Percentiles rank a stretch among this genome's conserved stretches.
Evolutionary conservation across 1,140 invertebrate species (phyloP).

Genomic region (Andrena cerasifolii): DNA sequence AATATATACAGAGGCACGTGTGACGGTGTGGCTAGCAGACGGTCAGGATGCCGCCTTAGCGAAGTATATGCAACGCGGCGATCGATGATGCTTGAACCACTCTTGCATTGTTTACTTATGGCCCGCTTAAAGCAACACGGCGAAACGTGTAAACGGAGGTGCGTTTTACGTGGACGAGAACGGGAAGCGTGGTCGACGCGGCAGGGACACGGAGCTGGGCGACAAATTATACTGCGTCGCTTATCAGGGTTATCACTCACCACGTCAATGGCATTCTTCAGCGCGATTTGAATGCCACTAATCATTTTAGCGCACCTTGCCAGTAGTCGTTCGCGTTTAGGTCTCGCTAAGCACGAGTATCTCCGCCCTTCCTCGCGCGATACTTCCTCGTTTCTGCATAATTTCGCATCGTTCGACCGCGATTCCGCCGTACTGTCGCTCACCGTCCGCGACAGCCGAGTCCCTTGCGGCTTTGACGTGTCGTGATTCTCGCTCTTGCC

Average conservation of each 20-base stretch:
- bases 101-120: neutral
- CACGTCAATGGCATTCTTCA: slow-evolving; percentile 83
- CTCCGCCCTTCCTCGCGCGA: neutral
- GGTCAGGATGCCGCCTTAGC: neutral
- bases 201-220: too few relatives aligned
- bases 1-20: slow-evolving; percentile 47
- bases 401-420: slow-evolving; percentile 40
- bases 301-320: slow-evolving; percentile 75
- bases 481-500: neutral
- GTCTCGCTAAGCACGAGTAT: slow-evolving; percentile 22
- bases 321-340: slow-evolving; percentile 1
- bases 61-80: neutral
- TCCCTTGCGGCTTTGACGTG: slow-evolving; percentile 54
- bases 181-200: too few relatives aligned
- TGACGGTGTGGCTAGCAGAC: neutral
- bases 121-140: too few relatives aligned
- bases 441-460: slow-evolving; percentile 41
- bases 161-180: too few relatives aligned
- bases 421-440: neutral
- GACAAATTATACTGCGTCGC: neutral
- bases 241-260: slow-evolving; percentile 73
- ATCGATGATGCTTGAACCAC: slow-evolving; percentile 12
- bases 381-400: slow-evolving; percentile 18
- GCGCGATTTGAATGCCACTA: slow-evolving; percentile 80
- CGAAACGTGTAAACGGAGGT: too few relatives aligned